Base-by-base conservation (phyloP, 2,113 vertebrate species). In the Lonchura striata region DNA sequence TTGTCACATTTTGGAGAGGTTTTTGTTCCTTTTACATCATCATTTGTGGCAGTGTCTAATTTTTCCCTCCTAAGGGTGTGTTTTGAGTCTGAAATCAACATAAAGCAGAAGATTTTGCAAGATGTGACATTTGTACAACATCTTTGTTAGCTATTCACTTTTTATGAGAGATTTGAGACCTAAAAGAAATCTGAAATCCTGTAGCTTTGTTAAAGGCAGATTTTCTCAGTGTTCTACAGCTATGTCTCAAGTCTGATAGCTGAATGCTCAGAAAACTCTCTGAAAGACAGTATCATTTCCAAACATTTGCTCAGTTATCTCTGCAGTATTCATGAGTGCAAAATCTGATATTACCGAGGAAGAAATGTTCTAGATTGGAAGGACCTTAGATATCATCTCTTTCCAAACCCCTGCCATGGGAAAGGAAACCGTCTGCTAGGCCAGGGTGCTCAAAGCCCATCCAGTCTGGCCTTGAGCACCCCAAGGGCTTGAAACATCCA, bases 101-200 rank as follows among this genome's bases (percentile, higher is more conserved):
- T 72, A 81, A 78, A 65, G 7, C 4, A 53, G 23, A 65, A 50
- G 15, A 9, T 33, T 76, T 68, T 28, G 15, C 60, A 56, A 60
- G 60, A 66, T 0, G 1, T 39, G 23, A n/a, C 1, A 1, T 65
- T 64, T 79, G 4, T 86, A 27, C 5, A 20, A 2, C 4, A 47
- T 68, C 39, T 70, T 80, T 7, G 14, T 72, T 79, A 47, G 56
- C 22, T 41, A 10, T 75, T 90, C n/a, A 37, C 5, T 54, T 95
- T 88, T 70, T 68, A 54, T 46, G 31, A 75, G 56, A 42, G 21
- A 65, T 37, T 66, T 68, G 52, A 70, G 27, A 49, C 47, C 23
- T 71, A 49, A 86, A 76, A 47, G 52, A 84, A 91, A 50, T 57
- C 61, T 44, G 60, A 83, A 33, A 59, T 33, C 7, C 15, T 37